phyloP scores from a whole-genome alignment of 1,140 invertebrate species.

The Dreissena rostriformis region DNA sequence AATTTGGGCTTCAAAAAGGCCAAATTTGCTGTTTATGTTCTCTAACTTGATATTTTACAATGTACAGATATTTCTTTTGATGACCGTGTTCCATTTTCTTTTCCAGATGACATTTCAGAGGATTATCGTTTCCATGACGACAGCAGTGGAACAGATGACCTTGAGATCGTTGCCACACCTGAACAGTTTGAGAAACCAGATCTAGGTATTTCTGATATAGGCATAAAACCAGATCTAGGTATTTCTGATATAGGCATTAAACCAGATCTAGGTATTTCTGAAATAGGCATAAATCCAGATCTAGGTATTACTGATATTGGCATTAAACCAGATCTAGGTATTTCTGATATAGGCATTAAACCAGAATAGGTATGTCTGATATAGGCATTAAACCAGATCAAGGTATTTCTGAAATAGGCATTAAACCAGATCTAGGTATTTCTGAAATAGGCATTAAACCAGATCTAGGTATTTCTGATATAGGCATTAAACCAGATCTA shows the following conservation, averaged over 20 bases:
- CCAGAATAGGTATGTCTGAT: constrained; percentile 49
- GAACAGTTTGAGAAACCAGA: constrained; percentile 55
- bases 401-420: constrained; percentile 25
- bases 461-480: constrained; percentile 42
- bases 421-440: constrained; percentile 52
- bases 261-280: constrained; percentile 51
- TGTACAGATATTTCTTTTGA: too few species aligned
- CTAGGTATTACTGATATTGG: constrained; percentile 29
- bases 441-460: constrained; percentile 1
- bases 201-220: constrained; percentile 34
- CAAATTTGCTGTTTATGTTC: too few species aligned
- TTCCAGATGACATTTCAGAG: constrained; percentile 49
- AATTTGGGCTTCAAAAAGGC: too few species aligned
- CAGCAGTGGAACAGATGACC: constrained; percentile 55
- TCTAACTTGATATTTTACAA: too few species aligned
- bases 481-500: constrained; percentile 30
- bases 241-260: background rate
- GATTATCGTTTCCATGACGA: constrained; percentile 47
- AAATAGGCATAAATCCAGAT: constrained; percentile 19
- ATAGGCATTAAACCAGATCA: constrained; percentile 25
- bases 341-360: background rate
- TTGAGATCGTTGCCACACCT: constrained; percentile 46
- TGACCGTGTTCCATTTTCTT: background rate
- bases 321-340: constrained; percentile 52
- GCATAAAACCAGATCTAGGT: constrained; percentile 50